phyloP scores from a whole-genome alignment of 2,888 invertebrate species.

The Acleris laterana region DNA sequence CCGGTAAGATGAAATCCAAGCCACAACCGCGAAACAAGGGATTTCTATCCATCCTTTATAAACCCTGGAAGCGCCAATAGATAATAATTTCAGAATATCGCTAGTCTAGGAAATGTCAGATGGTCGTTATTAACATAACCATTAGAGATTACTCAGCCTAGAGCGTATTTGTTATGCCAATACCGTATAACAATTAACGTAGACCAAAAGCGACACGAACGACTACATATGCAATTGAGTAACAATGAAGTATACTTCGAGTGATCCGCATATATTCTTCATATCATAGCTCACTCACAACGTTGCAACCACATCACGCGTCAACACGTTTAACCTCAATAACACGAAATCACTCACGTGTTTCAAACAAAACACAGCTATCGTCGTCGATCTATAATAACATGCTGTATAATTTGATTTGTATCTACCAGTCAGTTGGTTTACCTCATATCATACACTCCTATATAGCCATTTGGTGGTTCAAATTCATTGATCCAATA shows the following conservation, averaged over 20 bases:
- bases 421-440: slow-evolving; percentile 24
- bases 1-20: no score
- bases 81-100: no score
- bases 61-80: no score
- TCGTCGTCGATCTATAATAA: slow-evolving; percentile 32
- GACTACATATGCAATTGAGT: background rate
- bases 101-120: no score
- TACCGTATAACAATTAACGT: background rate
- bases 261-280: slow-evolving; percentile 8
- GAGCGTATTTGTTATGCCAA: background rate
- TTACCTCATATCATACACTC: slow-evolving; percentile 1
- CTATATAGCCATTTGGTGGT: background rate
- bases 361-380: slow-evolving; percentile 32
- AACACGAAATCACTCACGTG: slow-evolving; percentile 30
- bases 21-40: no score
- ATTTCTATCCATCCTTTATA: no score
- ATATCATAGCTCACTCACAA: background rate
- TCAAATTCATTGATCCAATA: background rate
- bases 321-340: slow-evolving; percentile 37
- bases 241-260: background rate
- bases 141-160: background rate
- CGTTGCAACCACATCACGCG: slow-evolving; percentile 19
- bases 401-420: slow-evolving; percentile 29
- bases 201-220: background rate
- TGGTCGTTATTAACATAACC: no score